phyloP scores from a whole-genome alignment of 1,140 invertebrate species.

The Caenorhabditis briggsae region DNA sequence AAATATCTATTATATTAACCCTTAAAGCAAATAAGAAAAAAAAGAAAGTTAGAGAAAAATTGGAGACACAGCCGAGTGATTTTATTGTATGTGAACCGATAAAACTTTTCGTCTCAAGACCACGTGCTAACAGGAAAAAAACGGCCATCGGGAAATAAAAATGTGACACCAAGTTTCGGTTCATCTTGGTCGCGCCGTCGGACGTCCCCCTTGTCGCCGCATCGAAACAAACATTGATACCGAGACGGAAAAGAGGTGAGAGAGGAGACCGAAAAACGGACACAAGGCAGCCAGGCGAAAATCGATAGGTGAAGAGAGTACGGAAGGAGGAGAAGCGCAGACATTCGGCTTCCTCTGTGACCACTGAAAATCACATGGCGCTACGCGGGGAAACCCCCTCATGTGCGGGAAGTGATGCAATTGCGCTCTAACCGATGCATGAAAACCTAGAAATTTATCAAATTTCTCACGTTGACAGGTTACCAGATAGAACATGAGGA shows the following conservation, averaged over 20 bases:
- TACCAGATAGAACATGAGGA: background rate
- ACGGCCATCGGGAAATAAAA: slow-evolving; percentile 44
- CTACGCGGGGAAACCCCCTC: slow-evolving; percentile 41
- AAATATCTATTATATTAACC: slow-evolving; percentile 4
- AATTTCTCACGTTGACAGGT: slow-evolving; percentile 17
- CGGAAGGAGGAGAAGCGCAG: background rate
- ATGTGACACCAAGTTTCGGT: slow-evolving; percentile 50
- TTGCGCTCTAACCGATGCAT: slow-evolving; percentile 34
- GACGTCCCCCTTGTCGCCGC: slow-evolving; percentile 25
- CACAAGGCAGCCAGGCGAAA: slow-evolving; percentile 29
- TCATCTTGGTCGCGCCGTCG: slow-evolving; percentile 40
- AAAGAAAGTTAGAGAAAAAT: background rate
- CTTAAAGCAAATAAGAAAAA: slow-evolving; percentile 24
- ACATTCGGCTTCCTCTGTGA: slow-evolving; percentile 18
- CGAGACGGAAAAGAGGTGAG: slow-evolving; percentile 47
- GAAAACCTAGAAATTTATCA: background rate
- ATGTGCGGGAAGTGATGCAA: slow-evolving; percentile 23
- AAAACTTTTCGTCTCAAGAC: slow-evolving; percentile 51
- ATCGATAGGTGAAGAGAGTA: slow-evolving; percentile 16
- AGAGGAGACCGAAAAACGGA: slow-evolving; percentile 41
- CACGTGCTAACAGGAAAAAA: slow-evolving; percentile 51
- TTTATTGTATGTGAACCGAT: slow-evolving; percentile 51
- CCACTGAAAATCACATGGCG: slow-evolving; percentile 53
- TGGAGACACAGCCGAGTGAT: background rate
- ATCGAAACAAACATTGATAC: slow-evolving; percentile 54